phyloP scores from a whole-genome alignment of 2,888 invertebrate species.

The Ommatoiulus sabulosus region DNA sequence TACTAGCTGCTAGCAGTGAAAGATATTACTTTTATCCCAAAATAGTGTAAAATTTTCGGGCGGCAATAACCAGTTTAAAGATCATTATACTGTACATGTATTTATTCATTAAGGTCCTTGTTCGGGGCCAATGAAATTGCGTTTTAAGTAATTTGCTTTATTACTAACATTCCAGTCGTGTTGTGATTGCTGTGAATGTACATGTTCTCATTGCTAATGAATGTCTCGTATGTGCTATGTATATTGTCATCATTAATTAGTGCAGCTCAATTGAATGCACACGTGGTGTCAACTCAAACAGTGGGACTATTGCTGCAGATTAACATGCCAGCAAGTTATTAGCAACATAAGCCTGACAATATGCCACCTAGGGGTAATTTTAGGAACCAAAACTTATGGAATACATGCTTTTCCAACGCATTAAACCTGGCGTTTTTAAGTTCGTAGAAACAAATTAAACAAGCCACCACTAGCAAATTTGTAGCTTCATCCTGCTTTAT shows the following conservation, averaged over 20 bases:
- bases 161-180: not conserved
- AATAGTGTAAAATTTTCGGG: not conserved
- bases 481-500: no score
- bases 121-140: slow-evolving; percentile 1
- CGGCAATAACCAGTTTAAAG: not conserved
- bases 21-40: not conserved
- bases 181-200: not conserved
- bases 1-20: not conserved
- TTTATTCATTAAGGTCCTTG: slow-evolving; percentile 20
- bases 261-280: not conserved
- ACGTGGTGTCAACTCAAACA: not conserved
- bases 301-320: not conserved
- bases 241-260: slow-evolving; percentile 9
- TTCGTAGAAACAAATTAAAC: no score
- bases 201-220: not conserved
- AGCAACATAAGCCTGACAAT: not conserved
- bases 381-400: no score
- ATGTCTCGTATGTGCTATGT: not conserved
- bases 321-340: not conserved
- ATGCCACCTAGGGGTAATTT: no score
- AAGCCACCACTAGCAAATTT: no score
- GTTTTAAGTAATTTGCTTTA: slow-evolving; percentile 20
- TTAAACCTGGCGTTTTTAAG: no score
- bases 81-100: not conserved
- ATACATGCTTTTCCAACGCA: no score